These are phyloP conservation scores for Microplitis mediator DNA, from an alignment of 1,140 invertebrate genomes.

Conservation along the genomic window DNA sequence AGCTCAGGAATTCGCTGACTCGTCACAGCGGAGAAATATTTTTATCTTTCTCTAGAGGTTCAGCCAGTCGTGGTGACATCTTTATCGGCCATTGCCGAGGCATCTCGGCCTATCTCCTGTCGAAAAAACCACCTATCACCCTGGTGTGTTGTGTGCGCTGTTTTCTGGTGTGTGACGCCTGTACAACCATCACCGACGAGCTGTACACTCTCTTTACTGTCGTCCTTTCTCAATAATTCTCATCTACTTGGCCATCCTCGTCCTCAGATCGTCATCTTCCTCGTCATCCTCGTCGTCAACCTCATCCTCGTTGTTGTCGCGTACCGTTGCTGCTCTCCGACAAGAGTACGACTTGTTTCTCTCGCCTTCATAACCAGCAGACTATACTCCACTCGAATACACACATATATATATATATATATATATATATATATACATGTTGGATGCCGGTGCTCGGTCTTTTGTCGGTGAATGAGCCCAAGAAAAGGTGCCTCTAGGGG, in stretches of 20 bases:
- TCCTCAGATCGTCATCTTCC: not conserved
- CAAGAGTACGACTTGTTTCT: too few relatives aligned
- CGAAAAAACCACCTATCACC: constrained; percentile 25
- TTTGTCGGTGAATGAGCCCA: constrained; percentile 10
- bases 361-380: too few relatives aligned
- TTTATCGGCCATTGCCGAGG: constrained; percentile 38
- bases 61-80: constrained; percentile 51
- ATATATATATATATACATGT: too few relatives aligned
- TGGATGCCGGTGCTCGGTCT: not conserved
- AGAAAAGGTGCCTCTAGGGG: constrained; percentile 12
- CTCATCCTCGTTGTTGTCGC: too few relatives aligned
- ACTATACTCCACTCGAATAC: too few relatives aligned
- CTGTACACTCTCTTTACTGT: not conserved
- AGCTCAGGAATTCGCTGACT: constrained; percentile 37
- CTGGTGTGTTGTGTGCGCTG: not conserved
- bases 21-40: constrained; percentile 18
- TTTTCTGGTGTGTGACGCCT: not conserved
- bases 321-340: too few relatives aligned
- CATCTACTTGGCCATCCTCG: constrained; percentile 6
- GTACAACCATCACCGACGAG: too few relatives aligned
- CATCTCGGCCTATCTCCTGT: constrained; percentile 12
- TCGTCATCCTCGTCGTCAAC: too few relatives aligned
- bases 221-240: not conserved
- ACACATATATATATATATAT: too few relatives aligned
- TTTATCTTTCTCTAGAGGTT: constrained; percentile 23